A percentile compares a stretch with the other conserved stretches of the same genome.
phyloP scores from a whole-genome alignment of 2,888 invertebrate species.

The Cephonodes hylas region DNA sequence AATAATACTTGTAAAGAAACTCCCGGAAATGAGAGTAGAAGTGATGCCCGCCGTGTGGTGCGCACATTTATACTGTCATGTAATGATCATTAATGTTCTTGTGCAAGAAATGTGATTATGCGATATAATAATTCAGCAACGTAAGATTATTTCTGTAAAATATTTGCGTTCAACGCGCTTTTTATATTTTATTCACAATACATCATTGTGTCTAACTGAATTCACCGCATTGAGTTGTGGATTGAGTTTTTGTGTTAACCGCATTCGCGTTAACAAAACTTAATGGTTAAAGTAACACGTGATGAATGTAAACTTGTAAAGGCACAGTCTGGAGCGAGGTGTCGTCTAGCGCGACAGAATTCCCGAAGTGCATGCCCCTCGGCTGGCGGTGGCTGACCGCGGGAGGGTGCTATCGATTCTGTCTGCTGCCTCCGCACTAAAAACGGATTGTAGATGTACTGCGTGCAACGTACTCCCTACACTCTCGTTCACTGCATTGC shows the following conservation, averaged over 20 bases:
- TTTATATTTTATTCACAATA: neutral
- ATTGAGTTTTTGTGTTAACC: neutral
- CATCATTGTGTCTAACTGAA: neutral
- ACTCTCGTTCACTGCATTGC: conserved; percentile 44
- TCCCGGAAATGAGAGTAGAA: neutral
- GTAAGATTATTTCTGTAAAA: neutral
- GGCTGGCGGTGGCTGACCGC: conserved; percentile 50
- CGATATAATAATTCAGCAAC: neutral
- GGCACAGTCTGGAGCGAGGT: neutral
- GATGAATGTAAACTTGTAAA: no score
- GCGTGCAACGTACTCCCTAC: conserved; percentile 23
- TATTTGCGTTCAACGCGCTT: neutral
- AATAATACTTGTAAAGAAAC: neutral
- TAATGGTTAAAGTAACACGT: neutral
- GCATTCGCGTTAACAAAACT: neutral
- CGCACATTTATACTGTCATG: neutral
- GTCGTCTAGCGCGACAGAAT: conserved; percentile 22
- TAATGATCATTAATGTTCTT: neutral
- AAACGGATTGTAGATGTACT: conserved; percentile 55
- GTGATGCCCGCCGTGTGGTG: neutral
- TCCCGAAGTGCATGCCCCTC: conserved; percentile 47
- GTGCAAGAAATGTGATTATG: neutral
- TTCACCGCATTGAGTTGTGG: neutral
- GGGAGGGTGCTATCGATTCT: conserved; percentile 67
- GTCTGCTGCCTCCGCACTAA: conserved; percentile 66